Percentiles rank a stretch among this genome's conserved stretches.
Evolutionary conservation across 2,888 invertebrate genomes (phyloP).

Genomic region (Salpingus planirostris): DNA sequence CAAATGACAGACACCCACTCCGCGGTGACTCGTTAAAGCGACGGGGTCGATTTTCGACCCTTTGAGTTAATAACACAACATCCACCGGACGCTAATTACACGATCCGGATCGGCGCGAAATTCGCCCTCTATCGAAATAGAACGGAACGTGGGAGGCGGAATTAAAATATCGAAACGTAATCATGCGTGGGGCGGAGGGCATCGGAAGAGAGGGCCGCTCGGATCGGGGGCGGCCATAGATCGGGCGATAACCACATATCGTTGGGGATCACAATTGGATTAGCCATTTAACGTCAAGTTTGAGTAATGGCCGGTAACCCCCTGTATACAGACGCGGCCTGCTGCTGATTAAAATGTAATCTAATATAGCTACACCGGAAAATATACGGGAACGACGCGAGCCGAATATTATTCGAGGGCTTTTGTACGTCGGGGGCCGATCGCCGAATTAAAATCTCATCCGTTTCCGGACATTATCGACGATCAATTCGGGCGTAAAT

Average conservation of each 20-base stretch:
- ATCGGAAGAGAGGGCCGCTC: slow-evolving; percentile 16
- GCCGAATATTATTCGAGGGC: slow-evolving; percentile 33
- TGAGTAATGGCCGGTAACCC: slow-evolving; percentile 44
- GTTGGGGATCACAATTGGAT: slow-evolving; percentile 44
- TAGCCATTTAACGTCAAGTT: slow-evolving; percentile 45
- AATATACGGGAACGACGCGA: slow-evolving; percentile 33
- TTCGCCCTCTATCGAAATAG: too few species aligned
- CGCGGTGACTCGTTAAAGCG: too few species aligned
- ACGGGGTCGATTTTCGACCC: too few species aligned
- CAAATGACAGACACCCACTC: too few species aligned
- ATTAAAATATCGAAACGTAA: slow-evolving; percentile 31
- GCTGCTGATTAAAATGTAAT: slow-evolving; percentile 47
- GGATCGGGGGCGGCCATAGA: slow-evolving; percentile 24
- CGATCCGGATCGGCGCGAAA: too few species aligned
- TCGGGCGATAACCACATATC: slow-evolving; percentile 41
- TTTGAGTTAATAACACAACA: too few species aligned
- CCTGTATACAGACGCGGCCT: slow-evolving; percentile 29
- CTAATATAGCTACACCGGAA: slow-evolving; percentile 42
- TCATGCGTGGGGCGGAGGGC: slow-evolving; percentile 15
- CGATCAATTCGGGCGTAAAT: too few species aligned
- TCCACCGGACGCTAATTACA: too few species aligned
- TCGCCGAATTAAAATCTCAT: slow-evolving; percentile 34
- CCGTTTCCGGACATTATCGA: slow-evolving; percentile 17
- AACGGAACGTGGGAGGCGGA: too few species aligned
- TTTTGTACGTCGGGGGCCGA: slow-evolving; percentile 16